phyloP scores from a whole-genome alignment of 2,797 vertebrate species.

The Gephyroberyx darwinii region DNA sequence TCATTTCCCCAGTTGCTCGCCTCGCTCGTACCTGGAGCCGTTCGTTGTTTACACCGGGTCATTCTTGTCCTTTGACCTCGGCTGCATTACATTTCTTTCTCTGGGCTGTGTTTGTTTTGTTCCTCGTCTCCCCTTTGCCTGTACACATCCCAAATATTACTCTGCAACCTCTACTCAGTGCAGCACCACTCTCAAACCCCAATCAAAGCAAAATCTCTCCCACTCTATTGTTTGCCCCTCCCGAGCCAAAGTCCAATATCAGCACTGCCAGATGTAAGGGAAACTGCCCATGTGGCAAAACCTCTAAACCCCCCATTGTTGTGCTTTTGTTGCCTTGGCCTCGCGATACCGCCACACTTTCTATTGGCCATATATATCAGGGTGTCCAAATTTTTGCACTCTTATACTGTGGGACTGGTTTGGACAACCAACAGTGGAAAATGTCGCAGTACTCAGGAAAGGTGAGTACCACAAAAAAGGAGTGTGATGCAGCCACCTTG shows the following conservation, averaged over 20 bases:
- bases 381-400: slow-evolving; percentile 68
- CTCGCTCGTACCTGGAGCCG: slow-evolving; percentile 2
- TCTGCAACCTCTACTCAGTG: slow-evolving; percentile 23
- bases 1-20: background rate
- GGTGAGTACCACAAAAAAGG: slow-evolving; percentile 81
- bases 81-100: slow-evolving; percentile 17
- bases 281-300: slow-evolving; percentile 89
- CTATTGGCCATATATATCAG: slow-evolving; percentile 81
- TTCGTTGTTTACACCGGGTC: slow-evolving; percentile 27
- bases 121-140: slow-evolving; percentile 30
- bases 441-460: slow-evolving; percentile 93
- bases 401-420: slow-evolving; percentile 72
- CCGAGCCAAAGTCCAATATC: slow-evolving; percentile 82
- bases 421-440: slow-evolving; percentile 73
- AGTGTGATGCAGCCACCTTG: slow-evolving; percentile 18
- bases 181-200: slow-evolving; percentile 72
- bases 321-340: slow-evolving; percentile 75
- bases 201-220: slow-evolving; percentile 85
- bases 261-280: slow-evolving; percentile 80
- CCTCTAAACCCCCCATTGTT: slow-evolving; percentile 83
- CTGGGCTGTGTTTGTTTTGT: slow-evolving; percentile 53
- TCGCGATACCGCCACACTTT: slow-evolving; percentile 49
- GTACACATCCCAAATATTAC: slow-evolving; percentile 58
- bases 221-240: slow-evolving; percentile 71
- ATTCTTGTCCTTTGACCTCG: slow-evolving; percentile 23